Conservation (phyloP, 2,888 invertebrate genomes). For the Anorthoa munda region DNA sequence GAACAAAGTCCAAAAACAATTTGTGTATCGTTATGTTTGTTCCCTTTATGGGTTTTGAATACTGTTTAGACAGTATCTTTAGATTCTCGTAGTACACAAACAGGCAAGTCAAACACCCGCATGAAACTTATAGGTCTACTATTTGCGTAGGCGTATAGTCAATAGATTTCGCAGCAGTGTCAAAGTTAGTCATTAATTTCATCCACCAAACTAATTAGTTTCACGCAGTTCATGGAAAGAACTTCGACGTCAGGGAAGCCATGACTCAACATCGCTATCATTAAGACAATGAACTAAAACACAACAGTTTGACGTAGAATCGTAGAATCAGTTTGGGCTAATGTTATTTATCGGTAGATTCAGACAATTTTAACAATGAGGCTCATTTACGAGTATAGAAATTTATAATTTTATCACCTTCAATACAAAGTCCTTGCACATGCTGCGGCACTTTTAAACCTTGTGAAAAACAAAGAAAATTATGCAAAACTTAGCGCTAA, state of each 20-base stretch:
- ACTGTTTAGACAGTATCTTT: neutral
- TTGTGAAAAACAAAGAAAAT: slow-evolving; percentile 45
- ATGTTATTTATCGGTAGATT: neutral
- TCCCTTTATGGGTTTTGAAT: neutral
- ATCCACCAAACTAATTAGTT: slow-evolving; percentile 46
- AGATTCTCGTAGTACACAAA: slow-evolving; percentile 18
- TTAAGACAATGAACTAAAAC: slow-evolving; percentile 19
- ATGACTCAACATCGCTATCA: slow-evolving; percentile 37
- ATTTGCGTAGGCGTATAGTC: slow-evolving; percentile 44
- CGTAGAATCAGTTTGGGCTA: neutral
- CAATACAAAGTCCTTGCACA: slow-evolving; percentile 7
- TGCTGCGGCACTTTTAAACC: slow-evolving; percentile 24
- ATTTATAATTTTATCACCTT: neutral
- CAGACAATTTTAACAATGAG: neutral
- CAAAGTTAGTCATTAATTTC: slow-evolving; percentile 26
- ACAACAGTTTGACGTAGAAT: neutral
- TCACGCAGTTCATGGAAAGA: slow-evolving; percentile 28
- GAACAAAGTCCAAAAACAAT: neutral
- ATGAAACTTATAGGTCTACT: slow-evolving; percentile 37
- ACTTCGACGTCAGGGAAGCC: slow-evolving; percentile 17
- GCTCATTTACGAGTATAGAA: neutral
- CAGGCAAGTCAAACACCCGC: slow-evolving; percentile 49
- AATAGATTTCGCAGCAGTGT: slow-evolving; percentile 28
- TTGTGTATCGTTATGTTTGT: neutral
- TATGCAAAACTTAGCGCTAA: slow-evolving; percentile 34